Evolutionary conservation across 2,888 invertebrate species (phyloP), one percentile per base, ranked within the genome.

Genomic region (Orthosia gothica): DNA sequence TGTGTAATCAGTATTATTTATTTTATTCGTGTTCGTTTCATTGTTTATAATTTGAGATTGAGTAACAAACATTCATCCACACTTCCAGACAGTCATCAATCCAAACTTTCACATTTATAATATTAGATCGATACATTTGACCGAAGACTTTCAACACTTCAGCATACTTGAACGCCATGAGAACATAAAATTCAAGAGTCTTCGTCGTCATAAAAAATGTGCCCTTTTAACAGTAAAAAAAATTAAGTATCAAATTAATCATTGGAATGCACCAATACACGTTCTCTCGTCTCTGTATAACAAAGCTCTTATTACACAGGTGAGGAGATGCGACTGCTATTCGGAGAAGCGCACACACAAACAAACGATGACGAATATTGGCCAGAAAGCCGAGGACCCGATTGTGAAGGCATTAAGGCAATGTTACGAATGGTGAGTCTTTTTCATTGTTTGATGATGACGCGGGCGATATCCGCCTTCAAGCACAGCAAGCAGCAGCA

Each of bases 371-470:
- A 40, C 40, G 40, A 40, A 1, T 40, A 40, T 40, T 40, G 40
- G 40, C 40, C 40, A 40, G 40, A 40, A 40, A 40, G 40, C 40
- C 40, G 40, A 9, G 40, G 40, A 40, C 95, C 95, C 0, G 94
- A 95, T 67, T 83, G 94, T 47, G 55, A 59, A 0, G 95, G 94
- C 11, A 95, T 95, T 52, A 88, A 86, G 2, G 49, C 90, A 9
- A 90, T 94, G 92, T 16, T 95, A 45, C 83, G 90, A 40, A 90
- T 93, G 92, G 95, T 95, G 79, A 92, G 92, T 80, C 16, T 59
- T n/a, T 58, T 1, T 58, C 18, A 18, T 16, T 12, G 9, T 40
- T n/a, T 40, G 40, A 9, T 1, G 40, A 7, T 7, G 40, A 40
- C 40, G 9, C 40, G 9, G 40, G 40, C 40, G 40, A 40, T 40